phyloP scores from a whole-genome alignment of 1,140 invertebrate genomes.

The Drosophila sp. region DNA sequence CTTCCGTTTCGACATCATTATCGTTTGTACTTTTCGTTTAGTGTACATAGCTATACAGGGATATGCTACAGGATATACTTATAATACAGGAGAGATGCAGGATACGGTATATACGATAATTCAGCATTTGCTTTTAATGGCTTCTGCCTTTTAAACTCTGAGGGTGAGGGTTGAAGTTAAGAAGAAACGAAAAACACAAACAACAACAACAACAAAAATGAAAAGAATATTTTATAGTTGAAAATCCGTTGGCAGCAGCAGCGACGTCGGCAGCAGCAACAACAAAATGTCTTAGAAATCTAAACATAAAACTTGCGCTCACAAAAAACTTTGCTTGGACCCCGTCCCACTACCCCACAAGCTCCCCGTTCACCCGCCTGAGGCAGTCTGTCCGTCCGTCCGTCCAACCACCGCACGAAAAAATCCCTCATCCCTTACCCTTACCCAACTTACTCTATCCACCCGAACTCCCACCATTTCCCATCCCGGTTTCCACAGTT shows the following conservation, averaged over 20 bases:
- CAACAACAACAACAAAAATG: slow-evolving; percentile 26
- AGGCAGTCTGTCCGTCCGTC: slow-evolving; percentile 6
- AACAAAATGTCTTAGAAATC: slow-evolving; percentile 70
- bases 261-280: slow-evolving; percentile 27
- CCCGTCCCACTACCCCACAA: slow-evolving; percentile 11
- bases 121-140: slow-evolving; percentile 63
- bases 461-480: not conserved
- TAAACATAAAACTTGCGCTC: slow-evolving; percentile 72
- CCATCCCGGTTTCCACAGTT: not conserved
- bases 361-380: slow-evolving; percentile 14
- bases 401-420: slow-evolving; percentile 4
- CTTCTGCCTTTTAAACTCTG: slow-evolving; percentile 17
- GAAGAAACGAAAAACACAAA: slow-evolving; percentile 5
- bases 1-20: not conserved
- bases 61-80: not conserved
- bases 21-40: slow-evolving; percentile 9
- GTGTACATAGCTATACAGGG: slow-evolving; percentile 7
- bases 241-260: slow-evolving; percentile 56
- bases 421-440: slow-evolving; percentile 4
- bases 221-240: slow-evolving; percentile 75
- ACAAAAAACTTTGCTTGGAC: slow-evolving; percentile 48
- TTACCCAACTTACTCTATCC: not conserved
- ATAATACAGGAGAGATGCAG: slow-evolving; percentile 2
- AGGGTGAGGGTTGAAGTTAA: not conserved
- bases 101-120: slow-evolving; percentile 41